These are phyloP conservation scores for Tinamus guttatus DNA, from an alignment of 2,113 vertebrate genomes.

Conservation along the genomic window DNA sequence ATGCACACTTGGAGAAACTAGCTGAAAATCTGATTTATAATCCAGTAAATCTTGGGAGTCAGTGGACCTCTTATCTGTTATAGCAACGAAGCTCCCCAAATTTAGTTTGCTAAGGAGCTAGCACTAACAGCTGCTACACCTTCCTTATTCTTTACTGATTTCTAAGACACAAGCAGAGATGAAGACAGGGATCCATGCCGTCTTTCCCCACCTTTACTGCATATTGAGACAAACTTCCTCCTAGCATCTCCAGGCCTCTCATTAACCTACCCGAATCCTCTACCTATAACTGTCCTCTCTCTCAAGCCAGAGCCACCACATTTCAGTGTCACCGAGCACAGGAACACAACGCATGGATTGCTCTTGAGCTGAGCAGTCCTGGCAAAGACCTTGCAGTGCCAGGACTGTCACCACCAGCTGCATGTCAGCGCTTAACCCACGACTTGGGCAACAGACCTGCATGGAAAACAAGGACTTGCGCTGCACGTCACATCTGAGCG, in stretches of 20 bases:
- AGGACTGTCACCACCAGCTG: neutral
- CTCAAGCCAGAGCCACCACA: neutral
- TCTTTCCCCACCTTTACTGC: neutral
- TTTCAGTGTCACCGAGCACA: neutral
- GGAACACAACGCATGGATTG: neutral
- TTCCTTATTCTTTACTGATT: neutral
- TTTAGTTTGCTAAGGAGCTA: neutral
- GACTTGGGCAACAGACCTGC: fast-evolving
- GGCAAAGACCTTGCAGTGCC: neutral
- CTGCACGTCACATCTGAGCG: neutral
- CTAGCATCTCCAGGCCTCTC: neutral
- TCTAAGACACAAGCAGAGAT: neutral
- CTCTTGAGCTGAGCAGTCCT: neutral
- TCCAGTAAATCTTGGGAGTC: neutral
- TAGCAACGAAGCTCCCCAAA: neutral
- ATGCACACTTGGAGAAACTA: neutral
- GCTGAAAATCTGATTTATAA: neutral
- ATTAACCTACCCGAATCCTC: neutral
- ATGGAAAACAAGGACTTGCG: neutral
- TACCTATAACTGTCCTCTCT: fast-evolving
- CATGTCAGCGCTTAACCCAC: neutral
- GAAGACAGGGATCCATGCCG: neutral
- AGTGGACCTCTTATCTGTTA: neutral
- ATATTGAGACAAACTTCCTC: neutral
- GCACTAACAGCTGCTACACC: neutral